Base-by-base conservation (phyloP, 2,113 vertebrate species). In the Trinectes maculatus region DNA sequence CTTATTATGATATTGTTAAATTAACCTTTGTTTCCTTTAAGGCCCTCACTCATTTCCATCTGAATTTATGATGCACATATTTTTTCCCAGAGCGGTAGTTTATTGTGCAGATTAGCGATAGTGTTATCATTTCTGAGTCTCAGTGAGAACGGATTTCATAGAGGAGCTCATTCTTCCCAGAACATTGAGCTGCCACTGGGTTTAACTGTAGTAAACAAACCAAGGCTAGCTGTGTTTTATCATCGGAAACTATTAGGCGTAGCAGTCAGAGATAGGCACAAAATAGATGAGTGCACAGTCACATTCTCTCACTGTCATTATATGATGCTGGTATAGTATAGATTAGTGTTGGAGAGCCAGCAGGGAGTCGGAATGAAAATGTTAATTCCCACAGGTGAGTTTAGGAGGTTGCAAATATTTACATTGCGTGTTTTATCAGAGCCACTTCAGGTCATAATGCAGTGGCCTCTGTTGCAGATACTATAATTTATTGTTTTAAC, bases 121-220 rank as follows among this genome's bases (percentile, higher is more conserved):
- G 33, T 10, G 31, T 26, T 55, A 52, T 85, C 40, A 36, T 71
- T 43, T 25, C 26, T 9, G 33, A 37, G 28, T 21, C 26, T 51
- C 49, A 24, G 25, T 12, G 36, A 39, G 53, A 65, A 42, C 57
- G 47, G 36, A 70, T 75, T 62, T 55, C 28, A 28, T 18, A n/a
- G 36, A 58, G 21, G 34, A 65, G 46, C 58, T 48, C 24, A 48
- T 11, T 34, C 12, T 33, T 34, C 29, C 44, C 69, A 43, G 37
- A 62, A 57, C 48, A 5, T 19, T 47, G 54, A 55, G 54, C 64
- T 34, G 55, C 37, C 1, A 8, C 13, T 34, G 5, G 54, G 29
- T 53, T 58, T 53, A 52, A 61, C 60, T 61, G 55, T 58, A 47
- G 52, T 65, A 80, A 87, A 74, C 73, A 67, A 33, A 74, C 62